Percentiles rank a stretch among this genome's conserved stretches.
phyloP scores from a whole-genome alignment of 2,888 invertebrate species.

The Ochropleura leucogaster region DNA sequence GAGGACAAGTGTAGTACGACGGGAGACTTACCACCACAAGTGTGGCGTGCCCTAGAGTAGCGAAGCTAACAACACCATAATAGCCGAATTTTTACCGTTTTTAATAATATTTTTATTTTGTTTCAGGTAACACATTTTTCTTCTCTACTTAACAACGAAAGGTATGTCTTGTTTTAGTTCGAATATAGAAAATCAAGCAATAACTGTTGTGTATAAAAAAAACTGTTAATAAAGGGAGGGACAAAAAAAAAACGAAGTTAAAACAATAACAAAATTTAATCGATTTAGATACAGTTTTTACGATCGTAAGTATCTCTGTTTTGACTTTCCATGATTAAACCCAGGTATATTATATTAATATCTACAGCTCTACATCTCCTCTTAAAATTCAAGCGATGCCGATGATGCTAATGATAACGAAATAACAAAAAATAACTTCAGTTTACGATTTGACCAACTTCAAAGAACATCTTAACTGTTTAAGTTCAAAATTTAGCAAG shows the following conservation, averaged over 20 bases:
- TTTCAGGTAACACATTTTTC: constrained; percentile 29
- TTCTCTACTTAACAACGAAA: neutral
- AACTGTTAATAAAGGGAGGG: too few relatives aligned
- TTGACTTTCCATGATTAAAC: too few relatives aligned
- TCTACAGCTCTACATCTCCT: too few relatives aligned
- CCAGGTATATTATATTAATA: too few relatives aligned
- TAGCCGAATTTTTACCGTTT: neutral
- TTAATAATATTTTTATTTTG: constrained; percentile 14
- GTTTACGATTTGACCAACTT: neutral
- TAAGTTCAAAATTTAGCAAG: constrained; percentile 28
- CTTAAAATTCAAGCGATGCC: too few relatives aligned
- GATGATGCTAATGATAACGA: neutral
- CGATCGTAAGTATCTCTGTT: too few relatives aligned
- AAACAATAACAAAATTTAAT: too few relatives aligned
- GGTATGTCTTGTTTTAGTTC: neutral
- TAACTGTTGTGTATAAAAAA: neutral
- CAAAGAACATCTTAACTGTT: constrained; percentile 11
- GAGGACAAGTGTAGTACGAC: too few relatives aligned
- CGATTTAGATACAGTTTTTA: too few relatives aligned
- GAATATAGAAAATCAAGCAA: neutral
- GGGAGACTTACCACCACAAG: too few relatives aligned
- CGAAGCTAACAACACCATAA: neutral
- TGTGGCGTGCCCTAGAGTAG: too few relatives aligned
- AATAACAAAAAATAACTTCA: neutral
- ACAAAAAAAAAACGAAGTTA: too few relatives aligned